Conservation (phyloP, 2,797 vertebrate genomes). For the Lepilemur septentrionalis region DNA sequence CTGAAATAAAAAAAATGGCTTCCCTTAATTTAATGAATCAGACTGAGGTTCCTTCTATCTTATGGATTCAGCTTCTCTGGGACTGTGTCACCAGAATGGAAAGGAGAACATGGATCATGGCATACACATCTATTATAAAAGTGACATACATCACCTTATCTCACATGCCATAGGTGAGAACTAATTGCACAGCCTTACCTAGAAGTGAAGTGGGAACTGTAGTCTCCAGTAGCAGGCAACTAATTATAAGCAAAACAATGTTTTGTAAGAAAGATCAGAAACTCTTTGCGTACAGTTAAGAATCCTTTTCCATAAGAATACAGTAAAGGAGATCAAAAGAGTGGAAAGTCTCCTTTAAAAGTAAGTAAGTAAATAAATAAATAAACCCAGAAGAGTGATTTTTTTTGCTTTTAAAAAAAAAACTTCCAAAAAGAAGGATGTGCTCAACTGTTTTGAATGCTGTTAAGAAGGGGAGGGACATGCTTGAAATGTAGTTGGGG, state of each 20-base stretch:
- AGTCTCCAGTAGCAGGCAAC: neutral
- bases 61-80: neutral
- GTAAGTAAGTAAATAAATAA: neutral
- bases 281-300: neutral
- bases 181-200: neutral
- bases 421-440: neutral
- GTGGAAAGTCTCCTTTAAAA: neutral
- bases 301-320: neutral
- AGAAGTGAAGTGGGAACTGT: neutral
- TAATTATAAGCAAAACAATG: neutral
- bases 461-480: neutral
- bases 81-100: neutral
- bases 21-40: neutral
- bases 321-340: neutral
- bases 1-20: neutral
- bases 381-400: neutral
- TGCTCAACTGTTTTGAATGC: neutral
- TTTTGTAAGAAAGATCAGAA: neutral
- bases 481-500: too few relatives aligned
- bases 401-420: too few relatives aligned
- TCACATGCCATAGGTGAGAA: neutral
- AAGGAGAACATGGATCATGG: fast-evolving
- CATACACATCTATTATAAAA: neutral
- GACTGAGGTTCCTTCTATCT: neutral
- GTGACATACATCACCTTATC: neutral